phyloP scores from a whole-genome alignment of 2,797 vertebrate genomes.

The Mionectes olivaceus region DNA sequence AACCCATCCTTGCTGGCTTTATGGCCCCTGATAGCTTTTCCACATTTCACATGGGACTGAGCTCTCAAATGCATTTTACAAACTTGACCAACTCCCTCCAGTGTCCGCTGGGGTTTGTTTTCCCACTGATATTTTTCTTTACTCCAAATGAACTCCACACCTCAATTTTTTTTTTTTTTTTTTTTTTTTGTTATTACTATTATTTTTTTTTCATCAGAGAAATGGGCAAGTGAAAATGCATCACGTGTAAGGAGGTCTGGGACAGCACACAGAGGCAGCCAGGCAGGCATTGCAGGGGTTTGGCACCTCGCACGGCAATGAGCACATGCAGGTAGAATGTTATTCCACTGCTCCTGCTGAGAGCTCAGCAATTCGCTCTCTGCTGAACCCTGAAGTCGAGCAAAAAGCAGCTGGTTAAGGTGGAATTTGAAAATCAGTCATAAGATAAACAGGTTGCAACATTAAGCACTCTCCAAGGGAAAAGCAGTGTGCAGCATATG shows the following conservation, averaged over 20 bases:
- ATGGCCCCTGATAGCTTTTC: constrained; percentile 12
- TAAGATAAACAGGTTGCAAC: constrained; percentile 70
- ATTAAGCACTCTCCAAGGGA: constrained; percentile 50
- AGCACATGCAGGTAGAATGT: constrained; percentile 49
- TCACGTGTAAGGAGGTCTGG: neutral
- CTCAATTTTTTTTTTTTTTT: neutral
- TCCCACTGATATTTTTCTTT: neutral
- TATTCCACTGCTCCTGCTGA: neutral
- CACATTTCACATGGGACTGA: constrained; percentile 10
- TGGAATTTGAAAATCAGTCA: constrained; percentile 61
- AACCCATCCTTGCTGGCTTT: neutral
- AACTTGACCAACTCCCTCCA: neutral
- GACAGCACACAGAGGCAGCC: neutral
- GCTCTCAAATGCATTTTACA: neutral
- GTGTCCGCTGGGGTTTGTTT: neutral
- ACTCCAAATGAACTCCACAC: neutral
- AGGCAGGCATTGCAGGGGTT: constrained; percentile 1
- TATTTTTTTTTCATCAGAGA: neutral
- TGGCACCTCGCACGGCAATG: constrained; percentile 17
- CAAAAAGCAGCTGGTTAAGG: constrained; percentile 61
- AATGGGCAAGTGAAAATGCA: neutral
- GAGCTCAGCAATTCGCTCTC: neutral
- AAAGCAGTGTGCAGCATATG: constrained; percentile 58
- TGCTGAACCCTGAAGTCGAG: neutral
- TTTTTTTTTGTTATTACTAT: fast-evolving